Percentiles rank a stretch among this genome's conserved stretches.
These are phyloP conservation scores for Drosophila kikkawai DNA, from an alignment of 1,140 invertebrate species.

Conservation along the genomic window DNA sequence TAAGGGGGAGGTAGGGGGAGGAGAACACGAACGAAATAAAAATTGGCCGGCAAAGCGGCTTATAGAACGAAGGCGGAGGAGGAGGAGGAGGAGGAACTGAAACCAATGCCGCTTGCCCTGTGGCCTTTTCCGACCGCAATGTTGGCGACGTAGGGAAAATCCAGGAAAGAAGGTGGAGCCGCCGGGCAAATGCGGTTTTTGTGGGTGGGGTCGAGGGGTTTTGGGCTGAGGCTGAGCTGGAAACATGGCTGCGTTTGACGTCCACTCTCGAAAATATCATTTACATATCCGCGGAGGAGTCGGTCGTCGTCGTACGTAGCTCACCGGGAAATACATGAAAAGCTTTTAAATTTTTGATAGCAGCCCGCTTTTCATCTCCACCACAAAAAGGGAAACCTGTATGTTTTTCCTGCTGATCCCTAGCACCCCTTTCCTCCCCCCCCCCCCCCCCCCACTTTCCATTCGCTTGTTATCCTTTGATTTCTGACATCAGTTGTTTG, in stretches of 20 bases:
- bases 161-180: constrained; percentile 6
- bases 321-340: constrained; percentile 63
- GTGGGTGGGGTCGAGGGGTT: not conserved
- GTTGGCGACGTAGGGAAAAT: constrained; percentile 27
- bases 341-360: constrained; percentile 75
- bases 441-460: too few species aligned
- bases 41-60: constrained; percentile 71
- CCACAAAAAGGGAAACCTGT: not conserved
- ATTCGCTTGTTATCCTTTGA: constrained; percentile 24
- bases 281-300: constrained; percentile 71
- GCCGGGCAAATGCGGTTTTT: not conserved
- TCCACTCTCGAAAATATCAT: constrained; percentile 81
- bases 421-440: not conserved
- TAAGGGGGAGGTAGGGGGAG: not conserved
- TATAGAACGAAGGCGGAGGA: constrained; percentile 46
- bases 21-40: constrained; percentile 26
- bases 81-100: constrained; percentile 34
- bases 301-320: not conserved
- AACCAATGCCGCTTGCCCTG: constrained; percentile 57
- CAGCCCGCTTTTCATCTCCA: constrained; percentile 24
- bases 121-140: constrained; percentile 74
- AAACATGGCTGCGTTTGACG: constrained; percentile 71
- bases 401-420: constrained; percentile 31
- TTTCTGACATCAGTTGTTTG: constrained; percentile 34
- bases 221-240: constrained; percentile 6